Evolutionary conservation across 2,797 vertebrate genomes (phyloP).

Genomic region (Fundulus diaphanus): DNA sequence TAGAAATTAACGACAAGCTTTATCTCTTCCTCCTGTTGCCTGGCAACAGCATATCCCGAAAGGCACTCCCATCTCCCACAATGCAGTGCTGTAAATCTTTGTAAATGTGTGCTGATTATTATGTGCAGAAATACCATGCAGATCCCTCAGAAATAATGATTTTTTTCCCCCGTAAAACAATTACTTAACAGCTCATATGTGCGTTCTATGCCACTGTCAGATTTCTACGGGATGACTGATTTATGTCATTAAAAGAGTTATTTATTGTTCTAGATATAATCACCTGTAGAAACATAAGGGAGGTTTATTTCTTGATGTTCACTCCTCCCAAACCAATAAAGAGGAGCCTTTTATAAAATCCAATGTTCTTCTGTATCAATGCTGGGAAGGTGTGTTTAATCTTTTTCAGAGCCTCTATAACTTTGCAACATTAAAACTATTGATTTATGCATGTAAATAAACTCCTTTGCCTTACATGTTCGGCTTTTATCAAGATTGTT

Average conservation of each 20-base stretch:
- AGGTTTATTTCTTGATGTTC: constrained; percentile 71
- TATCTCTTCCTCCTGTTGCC: constrained; percentile 76
- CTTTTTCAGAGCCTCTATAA: constrained; percentile 20
- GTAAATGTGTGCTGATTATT: constrained; percentile 90
- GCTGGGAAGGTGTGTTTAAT: constrained; percentile 46
- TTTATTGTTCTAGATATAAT: constrained; percentile 85
- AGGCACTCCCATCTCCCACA: constrained; percentile 79
- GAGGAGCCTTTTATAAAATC: constrained; percentile 84
- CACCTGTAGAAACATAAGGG: constrained; percentile 72
- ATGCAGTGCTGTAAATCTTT: constrained; percentile 92
- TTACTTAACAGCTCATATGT: constrained; percentile 51
- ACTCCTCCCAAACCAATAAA: constrained; percentile 82
- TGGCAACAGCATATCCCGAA: constrained; percentile 75
- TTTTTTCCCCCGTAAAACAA: constrained; percentile 52
- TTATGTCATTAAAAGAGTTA: constrained; percentile 74
- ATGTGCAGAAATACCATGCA: constrained; percentile 76
- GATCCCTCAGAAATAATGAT: constrained; percentile 52
- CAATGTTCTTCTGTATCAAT: constrained; percentile 79
- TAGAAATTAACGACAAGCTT: constrained; percentile 77
- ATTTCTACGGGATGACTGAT: constrained; percentile 68
- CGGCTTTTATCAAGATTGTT: constrained; percentile 39
- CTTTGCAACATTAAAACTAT: constrained; percentile 17
- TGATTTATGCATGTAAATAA: constrained; percentile 55
- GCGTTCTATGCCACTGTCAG: constrained; percentile 75
- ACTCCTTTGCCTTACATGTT: constrained; percentile 34